Percentiles rank a stretch among this genome's conserved stretches.
These are phyloP conservation scores for Drosophila recens DNA, from an alignment of 2,888 invertebrate genomes.

Conservation along the genomic window DNA sequence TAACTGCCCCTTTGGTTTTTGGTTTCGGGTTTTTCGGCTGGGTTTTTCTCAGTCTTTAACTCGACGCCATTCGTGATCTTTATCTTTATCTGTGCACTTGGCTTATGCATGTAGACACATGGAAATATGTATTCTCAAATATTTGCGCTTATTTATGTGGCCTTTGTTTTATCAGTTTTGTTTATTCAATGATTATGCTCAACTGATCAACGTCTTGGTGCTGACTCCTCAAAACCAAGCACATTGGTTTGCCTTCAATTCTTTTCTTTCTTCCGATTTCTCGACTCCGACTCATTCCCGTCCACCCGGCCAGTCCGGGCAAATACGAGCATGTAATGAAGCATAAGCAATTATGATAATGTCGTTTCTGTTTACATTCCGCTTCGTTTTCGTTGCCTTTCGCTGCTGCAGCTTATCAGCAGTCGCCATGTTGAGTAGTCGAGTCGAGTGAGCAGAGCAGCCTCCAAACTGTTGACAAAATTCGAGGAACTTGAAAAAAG, in stretches of 20 bases:
- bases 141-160: conserved; percentile 73
- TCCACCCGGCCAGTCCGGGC: conserved; percentile 18
- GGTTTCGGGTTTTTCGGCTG: conserved; percentile 18
- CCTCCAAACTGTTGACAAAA: conserved; percentile 48
- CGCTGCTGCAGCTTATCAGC: conserved; percentile 62
- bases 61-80: conserved; percentile 58
- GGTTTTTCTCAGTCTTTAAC: conserved; percentile 16
- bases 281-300: conserved; percentile 27
- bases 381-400: conserved; percentile 38
- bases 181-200: conserved; percentile 72
- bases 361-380: conserved; percentile 68
- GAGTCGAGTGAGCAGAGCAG: conserved; percentile 41
- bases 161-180: conserved; percentile 77
- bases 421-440: conserved; percentile 27
- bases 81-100: conserved; percentile 70
- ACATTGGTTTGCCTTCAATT: conserved; percentile 43
- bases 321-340: conserved; percentile 74
- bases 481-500: conserved; percentile 5
- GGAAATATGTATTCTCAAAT: conserved; percentile 61
- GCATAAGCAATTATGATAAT: conserved; percentile 81
- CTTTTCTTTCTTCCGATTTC: conserved; percentile 11
- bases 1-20: conserved; percentile 44
- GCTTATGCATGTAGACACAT: conserved; percentile 46
- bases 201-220: conserved; percentile 18
- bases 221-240: conserved; percentile 25